Evolutionary conservation across 2,113 vertebrate genomes (phyloP), one percentile per base, ranked within the genome.

Genomic region (Anoura caudifer): DNA sequence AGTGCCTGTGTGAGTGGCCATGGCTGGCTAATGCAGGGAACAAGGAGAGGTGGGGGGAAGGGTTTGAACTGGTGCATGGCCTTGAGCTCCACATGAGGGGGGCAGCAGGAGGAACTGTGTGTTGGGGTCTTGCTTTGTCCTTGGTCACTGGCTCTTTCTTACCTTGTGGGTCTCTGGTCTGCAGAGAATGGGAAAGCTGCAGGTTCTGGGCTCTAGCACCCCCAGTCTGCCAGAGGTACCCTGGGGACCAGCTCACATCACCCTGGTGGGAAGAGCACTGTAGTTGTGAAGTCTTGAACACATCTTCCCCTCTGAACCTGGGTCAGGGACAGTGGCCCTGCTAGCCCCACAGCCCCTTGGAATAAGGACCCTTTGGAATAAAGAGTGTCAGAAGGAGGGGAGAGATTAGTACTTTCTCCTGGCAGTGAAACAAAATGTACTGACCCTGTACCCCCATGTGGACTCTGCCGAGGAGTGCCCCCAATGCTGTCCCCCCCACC

Each of bases 1-100:
- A 31, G 56, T 63, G 24, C n/a, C 17, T 31, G 0, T 4, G 2
- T 12, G 24, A 28, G 43, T 45, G 45, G 43, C 65, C 24, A 0
- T 17, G 28, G 36, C 82, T 31, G n/a, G 38, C 6, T 16, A 15
- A 70, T 50, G 20, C 43, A 43, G 69, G 91, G 65, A 14, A 26
- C 9, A 4, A n/a, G n/a, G 54, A 7, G 45, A 11, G 76, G 4
- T n/a, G 17, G 2, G 6, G 19, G 47, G 33, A 8, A 24, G 16
- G 36, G 7, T n/a, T 36, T 26, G 69, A 31, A 9, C 2, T 41
- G 20, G 52, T 41, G 7, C 22, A 33, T 6, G 45, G 65, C 70
- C 91, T 22, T 4, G 24, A 33, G 36, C 7, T 9, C 15, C 33
- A 14, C 14, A 24, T 45, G 15, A 4, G 6, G 2, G 2, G 56